Conservation (phyloP, 1,140 invertebrate genomes). For the Aporrectodea caliginosa region DNA sequence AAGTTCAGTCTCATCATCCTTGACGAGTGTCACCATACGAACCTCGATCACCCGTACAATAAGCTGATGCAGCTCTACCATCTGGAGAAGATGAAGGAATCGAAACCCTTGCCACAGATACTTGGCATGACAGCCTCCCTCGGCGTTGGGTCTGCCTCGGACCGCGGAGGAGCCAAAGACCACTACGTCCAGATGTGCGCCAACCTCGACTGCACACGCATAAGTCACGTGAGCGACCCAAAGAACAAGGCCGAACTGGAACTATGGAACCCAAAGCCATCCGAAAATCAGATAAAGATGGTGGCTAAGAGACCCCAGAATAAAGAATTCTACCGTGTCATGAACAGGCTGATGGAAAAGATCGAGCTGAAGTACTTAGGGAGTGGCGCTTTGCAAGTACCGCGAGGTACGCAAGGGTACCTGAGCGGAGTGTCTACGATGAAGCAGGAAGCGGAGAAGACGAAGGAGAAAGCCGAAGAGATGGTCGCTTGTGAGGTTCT, state of each 20-base stretch:
- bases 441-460: background rate
- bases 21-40: slow-evolving; percentile 38
- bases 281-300: slow-evolving; percentile 13
- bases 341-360: background rate
- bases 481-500: background rate
- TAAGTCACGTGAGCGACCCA: slow-evolving; percentile 22
- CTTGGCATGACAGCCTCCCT: slow-evolving; percentile 35
- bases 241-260: slow-evolving; percentile 15
- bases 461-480: background rate
- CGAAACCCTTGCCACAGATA: slow-evolving; percentile 20
- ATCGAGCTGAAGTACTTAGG: background rate
- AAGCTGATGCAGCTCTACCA: slow-evolving; percentile 25
- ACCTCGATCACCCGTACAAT: slow-evolving; percentile 35
- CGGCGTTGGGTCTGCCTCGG: slow-evolving; percentile 33
- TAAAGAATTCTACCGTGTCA: background rate
- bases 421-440: background rate
- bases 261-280: slow-evolving; percentile 11
- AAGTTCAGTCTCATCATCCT: slow-evolving; percentile 33
- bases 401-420: background rate
- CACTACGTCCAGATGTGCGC: slow-evolving; percentile 30
- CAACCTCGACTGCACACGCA: slow-evolving; percentile 32
- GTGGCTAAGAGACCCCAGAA: background rate
- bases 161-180: background rate
- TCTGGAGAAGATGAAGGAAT: background rate
- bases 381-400: background rate